Base-by-base conservation (phyloP, 2,888 invertebrate genomes). In the Dicycla oo region DNA sequence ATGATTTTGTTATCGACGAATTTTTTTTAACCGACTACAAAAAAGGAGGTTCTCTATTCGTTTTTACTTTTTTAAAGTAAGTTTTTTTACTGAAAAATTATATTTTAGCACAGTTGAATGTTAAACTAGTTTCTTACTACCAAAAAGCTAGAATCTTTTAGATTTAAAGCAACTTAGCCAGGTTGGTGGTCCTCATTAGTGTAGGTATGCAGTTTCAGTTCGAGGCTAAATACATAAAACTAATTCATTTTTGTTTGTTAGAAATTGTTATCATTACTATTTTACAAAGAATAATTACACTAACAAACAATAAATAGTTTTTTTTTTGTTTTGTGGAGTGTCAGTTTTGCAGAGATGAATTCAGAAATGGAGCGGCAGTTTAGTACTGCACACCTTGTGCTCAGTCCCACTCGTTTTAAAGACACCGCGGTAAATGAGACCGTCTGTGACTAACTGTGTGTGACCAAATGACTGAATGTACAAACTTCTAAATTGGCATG, bases 1-100 rank as follows among this genome's bases (percentile, higher is more conserved):
- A 89, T 88, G 62, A 6, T 74, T 81, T 57, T 67, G 69, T 13
- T 87, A 84, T 88, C 88, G 88, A 87, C 84, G 53, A 68, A 79
- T 54, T 30, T 2, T 20, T 43, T 62, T 26, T n/a, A n/a, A n/a
- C n/a, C n/a, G n/a, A n/a, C n/a, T n/a, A n/a, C n/a, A n/a, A n/a
- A n/a, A n/a, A n/a, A n/a, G n/a, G n/a, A n/a, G n/a, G n/a, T n/a
- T n/a, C n/a, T n/a, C n/a, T n/a, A n/a, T n/a, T n/a, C n/a, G n/a
- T n/a, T n/a, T n/a, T n/a, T n/a, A n/a, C n/a, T n/a, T n/a, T n/a
- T n/a, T n/a, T n/a, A n/a, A n/a, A n/a, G n/a, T n/a, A n/a, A n/a
- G n/a, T n/a, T n/a, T n/a, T 13, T 8, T 30, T 51, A n/a, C 18
- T 20, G 20, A 30, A 4, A 20, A n/a, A 10, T 34, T 0, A 18